Evolutionary conservation across 2,797 vertebrate species (phyloP).

Genomic region (Poecilia picta): DNA sequence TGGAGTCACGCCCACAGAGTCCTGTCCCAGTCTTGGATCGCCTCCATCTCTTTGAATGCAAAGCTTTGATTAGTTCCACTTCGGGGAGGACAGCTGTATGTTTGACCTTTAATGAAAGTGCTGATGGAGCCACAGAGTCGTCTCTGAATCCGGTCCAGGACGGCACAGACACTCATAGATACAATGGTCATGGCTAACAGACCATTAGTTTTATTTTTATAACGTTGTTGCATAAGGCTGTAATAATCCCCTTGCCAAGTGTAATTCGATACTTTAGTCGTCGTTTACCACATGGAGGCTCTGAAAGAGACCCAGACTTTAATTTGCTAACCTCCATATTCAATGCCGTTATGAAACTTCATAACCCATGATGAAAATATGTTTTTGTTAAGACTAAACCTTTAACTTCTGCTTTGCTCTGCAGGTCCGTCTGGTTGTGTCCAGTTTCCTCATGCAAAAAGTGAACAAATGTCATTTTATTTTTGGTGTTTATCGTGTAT

Average conservation of each 20-base stretch:
- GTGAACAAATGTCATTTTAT: background rate
- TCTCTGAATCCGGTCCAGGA: slow-evolving; percentile 35
- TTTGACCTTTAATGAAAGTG: slow-evolving; percentile 67
- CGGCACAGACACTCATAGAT: background rate
- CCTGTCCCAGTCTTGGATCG: slow-evolving; percentile 7
- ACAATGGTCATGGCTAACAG: slow-evolving; percentile 22
- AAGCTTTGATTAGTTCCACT: slow-evolving; percentile 17
- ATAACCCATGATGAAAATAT: background rate
- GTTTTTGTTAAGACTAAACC: background rate
- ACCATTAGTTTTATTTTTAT: background rate
- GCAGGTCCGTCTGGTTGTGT: background rate
- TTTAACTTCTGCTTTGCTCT: background rate
- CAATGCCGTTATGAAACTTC: background rate
- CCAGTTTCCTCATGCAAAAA: background rate
- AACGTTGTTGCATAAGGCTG: background rate
- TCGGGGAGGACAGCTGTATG: slow-evolving; percentile 1
- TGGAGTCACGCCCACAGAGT: slow-evolving; percentile 12
- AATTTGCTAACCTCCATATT: background rate
- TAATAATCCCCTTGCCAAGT: background rate
- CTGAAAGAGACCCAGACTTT: background rate
- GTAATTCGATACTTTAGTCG: slow-evolving; percentile 1
- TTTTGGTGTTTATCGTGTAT: background rate
- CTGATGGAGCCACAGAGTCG: slow-evolving; percentile 33
- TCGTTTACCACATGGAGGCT: background rate
- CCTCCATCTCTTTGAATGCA: background rate